Conservation (phyloP, 2,113 vertebrate species). For the Dicentrarchus labrax region DNA sequence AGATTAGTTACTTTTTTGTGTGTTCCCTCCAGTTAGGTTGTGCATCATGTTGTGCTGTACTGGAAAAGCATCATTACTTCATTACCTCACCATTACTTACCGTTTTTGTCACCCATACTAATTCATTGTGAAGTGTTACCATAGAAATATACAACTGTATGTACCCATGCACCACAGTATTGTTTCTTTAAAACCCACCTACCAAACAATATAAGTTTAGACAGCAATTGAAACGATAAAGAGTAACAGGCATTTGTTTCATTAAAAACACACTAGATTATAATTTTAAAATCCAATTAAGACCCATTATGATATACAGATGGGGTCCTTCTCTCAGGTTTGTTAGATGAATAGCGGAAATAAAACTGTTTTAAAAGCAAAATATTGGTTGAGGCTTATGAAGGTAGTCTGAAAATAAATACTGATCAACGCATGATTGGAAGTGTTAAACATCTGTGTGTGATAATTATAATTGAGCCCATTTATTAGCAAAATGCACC, state of each 20-base stretch:
- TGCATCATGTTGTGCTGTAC: neutral
- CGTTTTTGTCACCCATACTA: too few species aligned
- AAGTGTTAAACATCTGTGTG: neutral
- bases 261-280: neutral
- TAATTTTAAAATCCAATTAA: conserved; percentile 12
- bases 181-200: neutral
- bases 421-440: conserved; percentile 2
- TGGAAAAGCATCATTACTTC: conserved; percentile 15
- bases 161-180: neutral
- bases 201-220: neutral
- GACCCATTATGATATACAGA: neutral
- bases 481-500: neutral
- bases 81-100: conserved; percentile 2
- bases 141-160: neutral
- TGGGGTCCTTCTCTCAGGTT: neutral
- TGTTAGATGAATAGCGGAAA: neutral
- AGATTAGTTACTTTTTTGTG: conserved; percentile 24
- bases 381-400: neutral
- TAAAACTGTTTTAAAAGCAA: neutral
- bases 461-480: neutral
- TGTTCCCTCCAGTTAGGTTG: conserved; percentile 3
- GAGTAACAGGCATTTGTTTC: neutral
- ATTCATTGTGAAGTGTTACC: neutral
- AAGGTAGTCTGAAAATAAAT: conserved; percentile 8
- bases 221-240: neutral